Conservation (phyloP, 2,888 invertebrate genomes). For the Entomobrya multifasciata region DNA sequence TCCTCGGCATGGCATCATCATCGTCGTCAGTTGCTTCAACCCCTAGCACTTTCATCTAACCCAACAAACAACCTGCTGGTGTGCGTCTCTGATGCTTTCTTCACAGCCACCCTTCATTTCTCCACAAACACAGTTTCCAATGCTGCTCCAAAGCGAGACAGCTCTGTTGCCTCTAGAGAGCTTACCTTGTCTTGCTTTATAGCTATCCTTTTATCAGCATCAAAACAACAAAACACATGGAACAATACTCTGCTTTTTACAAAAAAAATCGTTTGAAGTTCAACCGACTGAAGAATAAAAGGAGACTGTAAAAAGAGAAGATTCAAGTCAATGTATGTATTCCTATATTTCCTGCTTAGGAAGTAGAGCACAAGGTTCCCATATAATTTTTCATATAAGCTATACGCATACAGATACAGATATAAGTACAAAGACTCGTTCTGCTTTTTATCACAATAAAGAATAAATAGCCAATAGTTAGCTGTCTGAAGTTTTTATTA, state of each 20-base stretch:
- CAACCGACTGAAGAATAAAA: constrained; percentile 73
- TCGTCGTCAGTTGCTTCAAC: constrained; percentile 13
- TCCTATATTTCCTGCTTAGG: constrained; percentile 36
- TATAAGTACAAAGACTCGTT: neutral
- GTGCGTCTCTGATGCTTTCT: constrained; percentile 23
- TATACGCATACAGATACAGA: constrained; percentile 14
- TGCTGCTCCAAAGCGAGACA: neutral
- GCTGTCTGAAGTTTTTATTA: constrained; percentile 58
- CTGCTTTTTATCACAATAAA: neutral
- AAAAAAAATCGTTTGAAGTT: constrained; percentile 73
- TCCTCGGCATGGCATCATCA: neutral
- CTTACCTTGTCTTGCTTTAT: constrained; percentile 37
- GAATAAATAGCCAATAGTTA: constrained; percentile 31
- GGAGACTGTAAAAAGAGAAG: constrained; percentile 56
- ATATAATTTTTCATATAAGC: constrained; percentile 8
- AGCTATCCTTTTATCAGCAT: constrained; percentile 53
- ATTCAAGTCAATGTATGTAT: constrained; percentile 65
- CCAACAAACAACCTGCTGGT: constrained; percentile 2
- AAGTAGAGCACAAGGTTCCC: constrained; percentile 25
- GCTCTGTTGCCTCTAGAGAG: constrained; percentile 30
- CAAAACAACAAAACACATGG: constrained; percentile 74
- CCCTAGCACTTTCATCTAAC: constrained; percentile 19
- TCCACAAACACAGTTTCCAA: constrained; percentile 20
- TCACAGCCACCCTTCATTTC: constrained; percentile 52
- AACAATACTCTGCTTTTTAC: constrained; percentile 69